Conservation (phyloP, 1,140 invertebrate genomes). For the Pristionchus pacificus region DNA sequence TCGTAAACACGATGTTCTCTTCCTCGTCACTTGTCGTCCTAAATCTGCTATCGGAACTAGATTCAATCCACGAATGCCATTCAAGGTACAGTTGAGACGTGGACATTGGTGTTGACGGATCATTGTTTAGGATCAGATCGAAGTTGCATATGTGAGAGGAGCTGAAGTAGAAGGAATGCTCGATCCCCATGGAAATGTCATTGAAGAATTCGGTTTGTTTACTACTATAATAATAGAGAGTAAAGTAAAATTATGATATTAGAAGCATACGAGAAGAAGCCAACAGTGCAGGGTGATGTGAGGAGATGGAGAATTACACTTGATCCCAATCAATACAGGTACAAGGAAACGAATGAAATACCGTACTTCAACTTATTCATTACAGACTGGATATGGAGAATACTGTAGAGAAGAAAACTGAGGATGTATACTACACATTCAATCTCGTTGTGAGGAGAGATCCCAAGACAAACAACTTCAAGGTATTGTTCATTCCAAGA, state of each 20-base stretch:
- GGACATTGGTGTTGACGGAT: background rate
- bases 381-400: slow-evolving; percentile 76
- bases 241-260: slow-evolving; percentile 4
- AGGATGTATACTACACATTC: slow-evolving; percentile 92
- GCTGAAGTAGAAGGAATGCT: slow-evolving; percentile 98
- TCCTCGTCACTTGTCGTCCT: slow-evolving; percentile 84
- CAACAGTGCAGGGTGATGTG: slow-evolving; percentile 66
- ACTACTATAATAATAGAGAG: no score
- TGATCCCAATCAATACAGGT: slow-evolving; percentile 79
- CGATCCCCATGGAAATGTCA: slow-evolving; percentile 87
- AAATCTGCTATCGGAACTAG: slow-evolving; percentile 70
- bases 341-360: slow-evolving; percentile 57
- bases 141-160: slow-evolving; percentile 83
- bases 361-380: background rate
- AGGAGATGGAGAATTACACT: slow-evolving; percentile 88
- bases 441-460: slow-evolving; percentile 94
- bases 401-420: slow-evolving; percentile 66
- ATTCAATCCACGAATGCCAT: slow-evolving; percentile 66
- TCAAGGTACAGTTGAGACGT: slow-evolving; percentile 65
- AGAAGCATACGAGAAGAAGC: slow-evolving; percentile 25
- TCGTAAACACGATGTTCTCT: slow-evolving; percentile 94
- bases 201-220: slow-evolving; percentile 78
- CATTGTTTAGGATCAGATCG: slow-evolving; percentile 68
- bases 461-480: slow-evolving; percentile 98
- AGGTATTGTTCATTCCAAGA: slow-evolving; percentile 59